These are phyloP conservation scores for Cliona cf. orientalis DNA, from an alignment of 37 sponge, comb jelly and placozoan genomes.

Conservation along the genomic window DNA sequence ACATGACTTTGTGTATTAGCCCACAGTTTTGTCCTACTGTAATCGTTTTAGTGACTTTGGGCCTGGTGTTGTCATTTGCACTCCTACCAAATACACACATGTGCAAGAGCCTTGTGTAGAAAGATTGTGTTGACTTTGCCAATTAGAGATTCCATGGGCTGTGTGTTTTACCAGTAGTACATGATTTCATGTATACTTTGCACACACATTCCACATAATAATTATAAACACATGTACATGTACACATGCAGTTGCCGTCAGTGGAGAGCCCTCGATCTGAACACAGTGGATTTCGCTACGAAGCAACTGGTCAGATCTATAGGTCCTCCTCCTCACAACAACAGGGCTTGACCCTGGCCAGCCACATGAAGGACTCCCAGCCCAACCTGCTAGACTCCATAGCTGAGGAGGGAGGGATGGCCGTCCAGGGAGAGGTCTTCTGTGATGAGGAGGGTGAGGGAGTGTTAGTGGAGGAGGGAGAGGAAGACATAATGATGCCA, in stretches of 20 bases:
- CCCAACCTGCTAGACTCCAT: constrained; percentile 2
- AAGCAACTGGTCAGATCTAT: constrained; percentile 18
- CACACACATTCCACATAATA: too few relatives aligned
- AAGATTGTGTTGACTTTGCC: too few relatives aligned
- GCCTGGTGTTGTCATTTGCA: too few relatives aligned
- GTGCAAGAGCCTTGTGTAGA: neutral
- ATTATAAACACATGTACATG: too few relatives aligned
- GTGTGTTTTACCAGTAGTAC: too few relatives aligned
- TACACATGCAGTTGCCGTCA: neutral
- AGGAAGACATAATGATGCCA: neutral
- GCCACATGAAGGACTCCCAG: constrained; percentile 13
- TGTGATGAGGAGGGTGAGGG: constrained; percentile 1
- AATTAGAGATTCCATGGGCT: too few relatives aligned
- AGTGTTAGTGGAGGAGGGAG: neutral
- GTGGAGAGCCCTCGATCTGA: constrained; percentile 11
- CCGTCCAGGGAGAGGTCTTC: neutral
- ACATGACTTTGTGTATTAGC: too few relatives aligned
- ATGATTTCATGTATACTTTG: too few relatives aligned
- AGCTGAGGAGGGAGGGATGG: neutral
- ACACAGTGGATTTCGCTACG: neutral
- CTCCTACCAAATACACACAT: neutral
- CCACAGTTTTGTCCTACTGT: too few relatives aligned
- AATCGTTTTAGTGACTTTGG: too few relatives aligned
- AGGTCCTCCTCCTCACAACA: too few relatives aligned
- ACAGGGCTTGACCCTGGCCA: constrained; percentile 37